Evolutionary conservation across 2,113 vertebrate genomes (phyloP).

Genomic region (Entelurus aequoreus): DNA sequence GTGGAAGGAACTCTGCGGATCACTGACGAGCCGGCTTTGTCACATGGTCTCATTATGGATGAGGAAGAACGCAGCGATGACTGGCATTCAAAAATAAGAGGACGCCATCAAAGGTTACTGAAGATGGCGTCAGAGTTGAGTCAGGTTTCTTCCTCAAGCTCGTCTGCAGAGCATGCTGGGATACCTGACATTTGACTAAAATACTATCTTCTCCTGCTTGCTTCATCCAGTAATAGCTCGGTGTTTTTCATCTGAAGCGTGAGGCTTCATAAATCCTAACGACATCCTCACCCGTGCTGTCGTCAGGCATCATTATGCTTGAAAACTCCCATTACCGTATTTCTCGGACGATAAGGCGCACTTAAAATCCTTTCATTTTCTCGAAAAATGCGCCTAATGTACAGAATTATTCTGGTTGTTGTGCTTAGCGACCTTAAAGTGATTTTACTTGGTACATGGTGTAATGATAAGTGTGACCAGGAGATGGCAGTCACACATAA

Average conservation of each 20-base stretch:
- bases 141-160: conserved; percentile 1
- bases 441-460: no score
- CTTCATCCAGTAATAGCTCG: background rate
- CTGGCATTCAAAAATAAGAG: conserved; percentile 9
- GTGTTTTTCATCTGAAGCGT: conserved; percentile 5
- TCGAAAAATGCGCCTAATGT: no score
- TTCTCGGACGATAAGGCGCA: no score
- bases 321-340: no score
- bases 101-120: conserved; percentile 13
- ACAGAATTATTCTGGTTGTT: no score
- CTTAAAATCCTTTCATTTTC: no score
- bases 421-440: no score
- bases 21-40: conserved; percentile 34
- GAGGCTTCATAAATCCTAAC: background rate
- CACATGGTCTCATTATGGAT: conserved; percentile 18
- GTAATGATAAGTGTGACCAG: no score
- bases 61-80: conserved; percentile 10
- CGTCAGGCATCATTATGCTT: no score
- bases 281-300: no score
- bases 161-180: background rate
- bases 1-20: conserved; percentile 16
- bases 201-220: background rate
- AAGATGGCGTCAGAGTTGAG: conserved; percentile 9
- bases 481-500: no score
- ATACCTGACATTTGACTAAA: background rate